phyloP scores from a whole-genome alignment of 2,888 invertebrate genomes.

The Bellardia bayeri region DNA sequence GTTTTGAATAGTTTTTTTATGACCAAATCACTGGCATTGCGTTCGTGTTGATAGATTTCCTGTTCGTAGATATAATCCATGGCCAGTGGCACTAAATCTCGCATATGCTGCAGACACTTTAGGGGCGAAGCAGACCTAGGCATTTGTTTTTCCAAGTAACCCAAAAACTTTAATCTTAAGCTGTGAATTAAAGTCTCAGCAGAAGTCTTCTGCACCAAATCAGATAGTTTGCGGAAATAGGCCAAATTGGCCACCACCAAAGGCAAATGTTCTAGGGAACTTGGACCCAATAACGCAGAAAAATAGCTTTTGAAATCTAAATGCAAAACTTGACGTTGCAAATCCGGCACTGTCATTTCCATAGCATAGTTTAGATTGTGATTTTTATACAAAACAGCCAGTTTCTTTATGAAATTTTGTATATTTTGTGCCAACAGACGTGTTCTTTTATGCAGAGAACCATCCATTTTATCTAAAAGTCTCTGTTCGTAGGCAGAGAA shows the following conservation, averaged over 20 bases:
- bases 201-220: constrained; percentile 62
- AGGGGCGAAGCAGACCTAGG: constrained; percentile 44
- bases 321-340: constrained; percentile 31
- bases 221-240: constrained; percentile 66
- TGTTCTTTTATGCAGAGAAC: constrained; percentile 11
- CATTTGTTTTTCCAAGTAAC: constrained; percentile 67
- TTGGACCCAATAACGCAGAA: constrained; percentile 37
- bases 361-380: constrained; percentile 50
- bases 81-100: constrained; percentile 77
- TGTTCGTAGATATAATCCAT: constrained; percentile 79
- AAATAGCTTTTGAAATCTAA: constrained; percentile 49
- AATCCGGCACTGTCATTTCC: constrained; percentile 69
- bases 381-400: constrained; percentile 40
- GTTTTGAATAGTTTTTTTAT: constrained; percentile 77
- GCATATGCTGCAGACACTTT: constrained; percentile 79
- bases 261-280: constrained; percentile 15
- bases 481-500: constrained; percentile 51
- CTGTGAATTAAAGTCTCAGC: constrained; percentile 59
- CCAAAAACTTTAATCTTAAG: constrained; percentile 72
- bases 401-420: constrained; percentile 40
- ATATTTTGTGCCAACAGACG: constrained; percentile 56
- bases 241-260: constrained; percentile 70
- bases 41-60: constrained; percentile 74
- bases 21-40: constrained; percentile 75
- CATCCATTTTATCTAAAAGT: constrained; percentile 46